These are phyloP conservation scores for Dryococelus australis DNA, from an alignment of 2,888 invertebrate species.

Conservation along the genomic window DNA sequence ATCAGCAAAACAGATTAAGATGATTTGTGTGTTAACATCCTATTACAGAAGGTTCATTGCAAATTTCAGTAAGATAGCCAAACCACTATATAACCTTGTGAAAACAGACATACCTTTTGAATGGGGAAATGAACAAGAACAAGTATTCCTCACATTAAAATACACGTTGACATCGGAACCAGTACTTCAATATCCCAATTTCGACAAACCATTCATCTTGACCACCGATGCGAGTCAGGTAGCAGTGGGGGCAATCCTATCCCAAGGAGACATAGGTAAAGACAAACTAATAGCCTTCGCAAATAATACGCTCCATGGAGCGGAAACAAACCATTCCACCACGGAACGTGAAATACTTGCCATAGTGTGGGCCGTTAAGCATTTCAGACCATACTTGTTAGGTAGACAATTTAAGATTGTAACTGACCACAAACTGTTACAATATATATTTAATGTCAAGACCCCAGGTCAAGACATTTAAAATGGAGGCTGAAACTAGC, in stretches of 20 bases:
- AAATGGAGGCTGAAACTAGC: conserved; percentile 36
- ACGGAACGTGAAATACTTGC: conserved; percentile 56
- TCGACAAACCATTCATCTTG: too few relatives aligned
- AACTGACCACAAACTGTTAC: conserved; percentile 52
- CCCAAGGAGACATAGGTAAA: conserved; percentile 50
- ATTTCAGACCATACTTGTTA: conserved; percentile 46
- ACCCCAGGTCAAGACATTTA: conserved; percentile 48
- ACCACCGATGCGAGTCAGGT: conserved; percentile 54
- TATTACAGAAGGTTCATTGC: conserved; percentile 37
- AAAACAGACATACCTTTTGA: conserved; percentile 26
- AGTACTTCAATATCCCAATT: conserved; percentile 45
- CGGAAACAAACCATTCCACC: conserved; percentile 54
- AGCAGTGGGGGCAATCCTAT: conserved; percentile 52
- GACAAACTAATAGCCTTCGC: conserved; percentile 55
- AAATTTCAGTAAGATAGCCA: conserved; percentile 35
- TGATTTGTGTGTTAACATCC: conserved; percentile 11
- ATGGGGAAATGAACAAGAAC: conserved; percentile 32
- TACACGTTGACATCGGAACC: conserved; percentile 30
- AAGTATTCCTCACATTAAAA: conserved; percentile 36
- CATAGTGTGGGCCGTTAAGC: conserved; percentile 54
- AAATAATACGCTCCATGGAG: conserved; percentile 52
- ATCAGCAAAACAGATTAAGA: conserved; percentile 16
- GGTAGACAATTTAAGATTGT: conserved; percentile 56
- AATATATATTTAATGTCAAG: conserved; percentile 53
- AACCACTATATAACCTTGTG: conserved; percentile 29